These are phyloP conservation scores for Dromiciops gliroides DNA, from an alignment of 2,113 vertebrate genomes.

Conservation along the genomic window DNA sequence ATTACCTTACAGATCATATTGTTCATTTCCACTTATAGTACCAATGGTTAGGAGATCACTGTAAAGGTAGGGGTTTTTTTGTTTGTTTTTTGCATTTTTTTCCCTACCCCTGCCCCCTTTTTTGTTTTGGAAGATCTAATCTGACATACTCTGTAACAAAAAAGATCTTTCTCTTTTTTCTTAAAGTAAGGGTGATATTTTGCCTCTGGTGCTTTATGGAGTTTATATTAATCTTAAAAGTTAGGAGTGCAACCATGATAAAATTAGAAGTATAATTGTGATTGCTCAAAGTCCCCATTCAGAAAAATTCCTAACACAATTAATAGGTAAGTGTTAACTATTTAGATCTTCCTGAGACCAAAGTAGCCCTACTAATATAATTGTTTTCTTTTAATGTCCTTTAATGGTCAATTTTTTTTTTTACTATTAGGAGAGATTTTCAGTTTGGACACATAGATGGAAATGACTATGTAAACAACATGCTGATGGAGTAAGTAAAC, in stretches of 20 bases:
- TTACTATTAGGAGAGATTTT: constrained; percentile 83
- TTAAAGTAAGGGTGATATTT: not conserved
- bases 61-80: not conserved
- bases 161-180: not conserved
- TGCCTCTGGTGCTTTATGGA: not conserved
- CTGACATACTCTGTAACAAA: not conserved
- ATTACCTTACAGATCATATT: not conserved
- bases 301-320: not conserved
- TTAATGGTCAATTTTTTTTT: not conserved
- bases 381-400: not conserved
- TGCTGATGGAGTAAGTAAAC: constrained; percentile 97
- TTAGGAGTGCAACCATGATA: too few relatives aligned
- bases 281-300: not conserved
- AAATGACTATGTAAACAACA: constrained; percentile 97
- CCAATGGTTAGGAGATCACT: not conserved
- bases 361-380: not conserved
- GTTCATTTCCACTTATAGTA: not conserved
- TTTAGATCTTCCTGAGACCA: not conserved
- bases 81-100: too few relatives aligned
- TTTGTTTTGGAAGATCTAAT: not conserved
- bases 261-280: not conserved
- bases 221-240: not conserved
- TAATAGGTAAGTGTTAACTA: not conserved
- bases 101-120: not conserved
- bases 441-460: constrained; percentile 99